Base-by-base conservation (phyloP, 2,113 vertebrate species). In the Dinomys branickii region DNA sequence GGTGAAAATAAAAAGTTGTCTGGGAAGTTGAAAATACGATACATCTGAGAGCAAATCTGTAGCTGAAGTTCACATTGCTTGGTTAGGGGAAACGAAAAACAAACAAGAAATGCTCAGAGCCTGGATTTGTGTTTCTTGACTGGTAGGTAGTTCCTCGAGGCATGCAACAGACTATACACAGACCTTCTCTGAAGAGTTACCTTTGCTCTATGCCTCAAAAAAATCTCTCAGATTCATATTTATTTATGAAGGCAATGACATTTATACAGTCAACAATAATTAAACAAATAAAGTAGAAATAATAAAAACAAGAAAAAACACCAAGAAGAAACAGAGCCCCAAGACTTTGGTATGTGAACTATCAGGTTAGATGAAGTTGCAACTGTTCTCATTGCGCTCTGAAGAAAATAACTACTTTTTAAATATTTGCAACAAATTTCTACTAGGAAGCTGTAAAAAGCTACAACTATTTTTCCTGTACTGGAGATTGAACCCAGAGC, bases 351-450 rank as follows among this genome's bases (percentile, higher is more conserved):
- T 20, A 47, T 54, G n/a, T 33, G 22, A 63, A 87, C 90, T 84
- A 84, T 71, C 59, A 80, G 54, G 22, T 47, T 80, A 77, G 24
- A 75, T 65, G 90, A 69, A 90, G 93, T 56, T 58, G n/a, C 26
- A 90, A 38, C 71, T 87, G 82, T 10, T 19, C 35, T 92, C 73
- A 67, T 52, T 17, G 19, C 75, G 20, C 41, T 83, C 50, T 88
- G 83, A 82, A 84, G 24, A 91, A 92, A 77, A 87, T n/a, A 73
- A 26, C 3, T 9, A n/a, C 6, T 85, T 92, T 77, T 80, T 41
- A 94, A 82, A 91, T 85, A 95, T 56, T 59, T 88, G 4, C 50
- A 85, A 47, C 54, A 92, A 67, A 50, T 87, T 7, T 94, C 88
- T 69, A 20, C 20, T 95, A 90, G 11, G 7, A 88, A 94, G 33